Conservation (phyloP, 2,113 vertebrate genomes). For the Oryzias javanicus region DNA sequence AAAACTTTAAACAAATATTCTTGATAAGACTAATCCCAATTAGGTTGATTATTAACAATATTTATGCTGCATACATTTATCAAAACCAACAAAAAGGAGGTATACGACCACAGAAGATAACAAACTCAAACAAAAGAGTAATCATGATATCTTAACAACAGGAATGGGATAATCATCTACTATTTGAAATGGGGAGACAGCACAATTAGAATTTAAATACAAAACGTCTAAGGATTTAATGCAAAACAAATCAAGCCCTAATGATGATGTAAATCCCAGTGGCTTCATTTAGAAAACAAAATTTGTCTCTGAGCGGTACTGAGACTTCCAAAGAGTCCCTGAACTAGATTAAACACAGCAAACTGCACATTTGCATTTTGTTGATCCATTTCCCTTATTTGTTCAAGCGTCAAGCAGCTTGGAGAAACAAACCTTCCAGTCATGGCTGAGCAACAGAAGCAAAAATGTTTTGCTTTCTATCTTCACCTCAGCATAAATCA, state of each 20-base stretch:
- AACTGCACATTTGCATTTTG: constrained; percentile 3
- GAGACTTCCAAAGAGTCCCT: neutral
- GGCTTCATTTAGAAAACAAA: neutral
- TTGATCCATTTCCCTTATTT: neutral
- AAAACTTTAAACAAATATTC: neutral
- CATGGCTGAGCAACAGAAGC: constrained; percentile 18
- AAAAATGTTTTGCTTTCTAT: constrained; percentile 22
- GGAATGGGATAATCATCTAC: constrained; percentile 8
- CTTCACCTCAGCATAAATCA: constrained; percentile 15
- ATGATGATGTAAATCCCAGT: neutral
- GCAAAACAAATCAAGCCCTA: constrained; percentile 1
- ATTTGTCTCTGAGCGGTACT: neutral
- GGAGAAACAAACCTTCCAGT: neutral
- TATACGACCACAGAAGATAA: constrained; percentile 28
- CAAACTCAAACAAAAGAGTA: constrained; percentile 13
- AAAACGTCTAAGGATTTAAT: constrained; percentile 4
- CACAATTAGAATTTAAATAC: constrained; percentile 1
- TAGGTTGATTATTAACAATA: constrained; percentile 16
- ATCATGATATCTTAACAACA: constrained; percentile 20
- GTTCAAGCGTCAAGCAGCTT: constrained; percentile 3
- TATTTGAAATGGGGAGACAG: neutral
- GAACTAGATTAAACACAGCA: neutral
- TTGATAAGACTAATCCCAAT: constrained; percentile 7
- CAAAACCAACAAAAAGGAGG: constrained; percentile 38
- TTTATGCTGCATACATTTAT: constrained; percentile 25